These are phyloP conservation scores for Chlorodrepanis virens DNA, from an alignment of 2,113 vertebrate species.

Conservation along the genomic window DNA sequence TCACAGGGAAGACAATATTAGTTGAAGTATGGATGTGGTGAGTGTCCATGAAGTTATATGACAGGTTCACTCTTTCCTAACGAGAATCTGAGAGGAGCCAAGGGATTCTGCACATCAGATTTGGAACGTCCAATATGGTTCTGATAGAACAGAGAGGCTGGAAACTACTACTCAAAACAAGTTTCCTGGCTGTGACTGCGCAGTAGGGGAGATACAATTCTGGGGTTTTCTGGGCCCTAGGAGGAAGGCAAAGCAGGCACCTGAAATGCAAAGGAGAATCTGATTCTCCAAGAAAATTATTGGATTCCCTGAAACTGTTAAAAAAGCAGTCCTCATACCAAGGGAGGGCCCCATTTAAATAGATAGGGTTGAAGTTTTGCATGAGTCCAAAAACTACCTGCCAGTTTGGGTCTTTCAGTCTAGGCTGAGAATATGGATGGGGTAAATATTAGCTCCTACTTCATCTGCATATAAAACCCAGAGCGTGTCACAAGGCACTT, in stretches of 20 bases:
- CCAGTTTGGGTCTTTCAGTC: neutral
- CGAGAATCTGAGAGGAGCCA: neutral
- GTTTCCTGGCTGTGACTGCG: neutral
- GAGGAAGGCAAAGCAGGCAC: neutral
- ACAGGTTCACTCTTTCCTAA: constrained; percentile 35
- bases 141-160: neutral
- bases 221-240: neutral
- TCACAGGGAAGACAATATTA: constrained; percentile 49
- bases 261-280: neutral
- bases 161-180: neutral
- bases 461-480: neutral
- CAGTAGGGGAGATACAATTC: neutral
- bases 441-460: neutral
- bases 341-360: neutral
- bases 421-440: neutral
- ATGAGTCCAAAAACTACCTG: neutral
- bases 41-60: constrained; percentile 27
- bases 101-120: constrained; percentile 18
- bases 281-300: neutral
- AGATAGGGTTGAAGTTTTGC: neutral
- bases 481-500: fast-evolving
- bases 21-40: constrained; percentile 43
- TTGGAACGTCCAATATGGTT: neutral
- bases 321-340: neutral
- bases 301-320: neutral